A percentile compares a stretch with the other conserved stretches of the same genome.
These are phyloP conservation scores for Trichogramma evanescens DNA, from an alignment of 2,888 invertebrate genomes.

Conservation along the genomic window DNA sequence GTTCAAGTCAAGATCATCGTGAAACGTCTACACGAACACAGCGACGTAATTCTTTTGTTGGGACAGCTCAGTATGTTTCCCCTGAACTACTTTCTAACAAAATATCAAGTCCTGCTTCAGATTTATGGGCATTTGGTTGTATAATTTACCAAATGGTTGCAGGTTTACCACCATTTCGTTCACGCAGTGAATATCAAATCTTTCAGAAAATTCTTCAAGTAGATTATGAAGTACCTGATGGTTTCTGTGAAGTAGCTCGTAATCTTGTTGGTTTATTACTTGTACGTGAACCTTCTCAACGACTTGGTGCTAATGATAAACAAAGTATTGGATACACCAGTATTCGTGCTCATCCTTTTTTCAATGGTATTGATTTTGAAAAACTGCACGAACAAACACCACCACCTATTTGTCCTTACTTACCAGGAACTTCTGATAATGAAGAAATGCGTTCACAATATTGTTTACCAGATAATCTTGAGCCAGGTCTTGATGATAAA, in stretches of 20 bases:
- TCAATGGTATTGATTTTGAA: conserved; percentile 76
- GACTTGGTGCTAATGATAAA: conserved; percentile 74
- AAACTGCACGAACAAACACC: conserved; percentile 69
- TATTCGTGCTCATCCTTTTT: conserved; percentile 82
- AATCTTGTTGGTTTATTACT: conserved; percentile 82
- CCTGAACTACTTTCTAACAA: conserved; percentile 87
- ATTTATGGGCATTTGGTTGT: conserved; percentile 96
- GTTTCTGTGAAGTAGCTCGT: conserved; percentile 78
- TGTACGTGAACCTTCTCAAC: conserved; percentile 69
- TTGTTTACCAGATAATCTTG: conserved; percentile 67
- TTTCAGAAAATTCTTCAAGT: conserved; percentile 90
- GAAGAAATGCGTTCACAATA: conserved; percentile 63
- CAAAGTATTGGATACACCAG: conserved; percentile 66
- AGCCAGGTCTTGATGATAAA: conserved; percentile 81
- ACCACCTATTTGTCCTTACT: conserved; percentile 73
- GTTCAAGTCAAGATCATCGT: not conserved
- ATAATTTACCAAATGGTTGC: conserved; percentile 95
- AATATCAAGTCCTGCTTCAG: conserved; percentile 70
- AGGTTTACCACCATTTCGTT: conserved; percentile 86
- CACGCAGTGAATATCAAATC: conserved; percentile 88
- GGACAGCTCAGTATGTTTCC: conserved; percentile 97
- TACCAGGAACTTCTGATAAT: conserved; percentile 66
- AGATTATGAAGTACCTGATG: conserved; percentile 87
- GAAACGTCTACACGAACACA: conserved; percentile 28
- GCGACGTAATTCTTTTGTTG: conserved; percentile 84